Evolutionary conservation across 2,797 vertebrate species (phyloP).

Genomic region (Falco rusticolus): DNA sequence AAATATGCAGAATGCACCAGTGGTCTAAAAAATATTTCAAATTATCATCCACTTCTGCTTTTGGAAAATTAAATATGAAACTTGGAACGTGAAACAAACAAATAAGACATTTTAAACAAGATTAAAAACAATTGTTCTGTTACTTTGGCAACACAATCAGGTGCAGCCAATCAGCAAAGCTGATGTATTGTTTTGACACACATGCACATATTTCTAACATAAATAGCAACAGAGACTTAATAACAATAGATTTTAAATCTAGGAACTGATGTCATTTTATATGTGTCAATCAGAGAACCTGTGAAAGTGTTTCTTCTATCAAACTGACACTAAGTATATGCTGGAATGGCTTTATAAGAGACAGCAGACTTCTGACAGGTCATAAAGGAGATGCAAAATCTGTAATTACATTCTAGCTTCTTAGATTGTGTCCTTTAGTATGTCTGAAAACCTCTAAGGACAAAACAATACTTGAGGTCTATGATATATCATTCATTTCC

Average conservation of each 20-base stretch:
- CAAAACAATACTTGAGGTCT: slow-evolving; percentile 68
- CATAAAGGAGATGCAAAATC: slow-evolving; percentile 74
- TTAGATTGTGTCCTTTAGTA: slow-evolving; percentile 66
- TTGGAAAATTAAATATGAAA: slow-evolving; percentile 62
- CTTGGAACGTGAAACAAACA: slow-evolving; percentile 60
- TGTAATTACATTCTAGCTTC: slow-evolving; percentile 75
- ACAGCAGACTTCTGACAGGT: slow-evolving; percentile 78
- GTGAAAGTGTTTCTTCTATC: slow-evolving; percentile 78
- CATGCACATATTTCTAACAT: slow-evolving; percentile 80
- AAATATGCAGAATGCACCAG: not conserved
- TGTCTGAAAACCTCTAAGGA: slow-evolving; percentile 59
- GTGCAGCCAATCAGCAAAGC: slow-evolving; percentile 81
- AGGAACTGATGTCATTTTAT: slow-evolving; percentile 81
- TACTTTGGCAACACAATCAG: slow-evolving; percentile 82
- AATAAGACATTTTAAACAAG: slow-evolving; percentile 78
- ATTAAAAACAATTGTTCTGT: slow-evolving; percentile 87
- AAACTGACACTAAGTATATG: slow-evolving; percentile 81
- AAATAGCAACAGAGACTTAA: slow-evolving; percentile 87
- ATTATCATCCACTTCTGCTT: slow-evolving; percentile 44
- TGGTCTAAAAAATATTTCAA: not conserved
- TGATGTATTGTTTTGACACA: slow-evolving; percentile 85
- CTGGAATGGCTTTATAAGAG: slow-evolving; percentile 75
- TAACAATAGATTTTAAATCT: slow-evolving; percentile 83
- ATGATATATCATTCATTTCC: slow-evolving; percentile 43
- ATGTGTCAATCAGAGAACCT: slow-evolving; percentile 80